Base-by-base conservation (phyloP, 2,888 invertebrate species). In the Troilus luridus region DNA sequence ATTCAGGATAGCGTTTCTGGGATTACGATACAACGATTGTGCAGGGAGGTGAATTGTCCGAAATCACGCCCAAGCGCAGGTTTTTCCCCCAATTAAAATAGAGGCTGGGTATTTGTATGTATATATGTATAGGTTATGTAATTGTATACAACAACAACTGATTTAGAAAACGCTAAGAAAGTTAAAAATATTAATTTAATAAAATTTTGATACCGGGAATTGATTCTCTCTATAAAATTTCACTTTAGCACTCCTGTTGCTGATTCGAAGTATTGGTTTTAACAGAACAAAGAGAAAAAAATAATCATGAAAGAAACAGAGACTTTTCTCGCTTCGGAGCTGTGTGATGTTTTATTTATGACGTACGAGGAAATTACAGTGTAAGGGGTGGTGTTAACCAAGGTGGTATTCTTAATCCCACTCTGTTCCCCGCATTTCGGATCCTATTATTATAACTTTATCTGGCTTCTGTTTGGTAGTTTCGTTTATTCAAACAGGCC, bases 301-400 rank as follows among this genome's bases (percentile, higher is more conserved):
- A 11, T 21, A 85, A 85, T 85, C 85, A 85, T 85, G 85, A 85
- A 85, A 85, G 85, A 85, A 85, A 85, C 85, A 85, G 21, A 21
- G 56, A 58, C 56, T 85, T 85, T 85, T 85, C 85, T 54, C 54
- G 85, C 56, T 58, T 85, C 56, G 56, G 41, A n/a, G 85, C 72
- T 27, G 41, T 77, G 85, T n/a, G 56, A 85, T 85, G 85, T 85
- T 85, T 85, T 85, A 85, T 85, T 85, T 85, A 85, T 85, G 85
- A 54, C 85, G 85, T 85, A 85, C 85, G 56, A 85, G 85, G 56
- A 85, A 85, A 85, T 58, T 58, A 56, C 56, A 85, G 56, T 54
- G 56, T 56, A 85, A 85, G 85, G 58, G 85, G 56, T 85, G n/a
- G 56, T 56, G 85, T 85, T 85, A 56, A 85, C 85, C 85, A 85